Base-by-base conservation (phyloP, 2,797 vertebrate species). In the Hydrocynus forskahlii region DNA sequence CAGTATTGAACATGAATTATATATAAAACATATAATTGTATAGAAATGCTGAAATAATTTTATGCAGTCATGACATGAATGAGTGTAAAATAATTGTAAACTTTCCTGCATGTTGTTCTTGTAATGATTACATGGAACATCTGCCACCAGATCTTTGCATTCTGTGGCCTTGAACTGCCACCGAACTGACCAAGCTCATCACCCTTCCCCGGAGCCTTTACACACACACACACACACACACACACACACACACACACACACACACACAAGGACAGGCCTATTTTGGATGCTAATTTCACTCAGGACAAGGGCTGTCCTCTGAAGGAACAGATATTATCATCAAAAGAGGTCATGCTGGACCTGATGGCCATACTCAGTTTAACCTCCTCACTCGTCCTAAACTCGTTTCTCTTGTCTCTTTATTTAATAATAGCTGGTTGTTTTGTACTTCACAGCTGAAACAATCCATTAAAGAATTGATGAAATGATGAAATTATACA, bases 251-350 rank as follows among this genome's bases (percentile, higher is more conserved):
- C 54, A 78, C 60, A 76, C 54, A 38, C 64, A 62, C 70, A 59
- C 50, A 72, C 55, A 69, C 66, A n/a, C 63, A 59, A 40, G 3
- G 2, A 71, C 16, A 67, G 38, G 29, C 45, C 60, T 55, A 69
- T 62, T 75, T 38, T 63, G 16, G 73, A 84, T 78, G 59, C 76
- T 81, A 83, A 82, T 82, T 75, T 75, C 60, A 75, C 69, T 48
- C 45, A 60, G 62, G 69, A 25, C 17, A 75, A 21, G 8, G 35
- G 14, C 19, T 62, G n/a, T 77, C 59, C 77, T 75, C 68, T 43
- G 38, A 60, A 76, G 70, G 78, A 78, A 68, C 75, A 80, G 77
- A 60, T 38, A 71, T 75, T 59, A 81, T 83, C 81, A 81, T 83
- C 84, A 75, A 66, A 69, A 35, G 64, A 25, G 67, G 55, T 75